A percentile compares a stretch with the other conserved stretches of the same genome.
Evolutionary conservation across 2,797 vertebrate genomes (phyloP).

Genomic region (Manis pentadactyla): DNA sequence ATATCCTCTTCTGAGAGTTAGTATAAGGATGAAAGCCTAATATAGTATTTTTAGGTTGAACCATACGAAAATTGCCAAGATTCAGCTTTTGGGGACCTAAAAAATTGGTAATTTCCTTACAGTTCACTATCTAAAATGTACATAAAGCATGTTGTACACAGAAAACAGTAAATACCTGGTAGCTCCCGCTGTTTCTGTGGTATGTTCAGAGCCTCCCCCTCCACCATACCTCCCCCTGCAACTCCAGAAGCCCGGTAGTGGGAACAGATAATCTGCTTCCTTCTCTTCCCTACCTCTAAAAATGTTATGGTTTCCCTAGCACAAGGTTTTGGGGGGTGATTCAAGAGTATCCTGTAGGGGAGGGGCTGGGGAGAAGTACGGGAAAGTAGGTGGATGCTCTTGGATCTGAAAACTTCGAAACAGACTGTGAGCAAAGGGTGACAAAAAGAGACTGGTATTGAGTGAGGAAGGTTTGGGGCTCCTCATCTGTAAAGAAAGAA

Average conservation of each 20-base stretch:
- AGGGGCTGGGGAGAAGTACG: not conserved
- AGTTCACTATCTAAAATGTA: not conserved
- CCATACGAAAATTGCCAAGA: not conserved
- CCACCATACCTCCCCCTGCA: not conserved
- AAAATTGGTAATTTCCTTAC: not conserved
- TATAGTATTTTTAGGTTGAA: constrained; percentile 22
- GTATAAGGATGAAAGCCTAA: not conserved
- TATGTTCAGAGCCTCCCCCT: not conserved
- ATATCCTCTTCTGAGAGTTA: constrained; percentile 1
- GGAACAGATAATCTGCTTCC: not conserved
- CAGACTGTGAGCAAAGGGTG: not conserved
- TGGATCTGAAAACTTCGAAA: not conserved
- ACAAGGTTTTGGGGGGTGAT: not conserved
- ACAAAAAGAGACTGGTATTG: not conserved
- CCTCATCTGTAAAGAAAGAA: not conserved
- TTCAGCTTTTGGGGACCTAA: constrained; percentile 22
- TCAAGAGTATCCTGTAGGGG: not conserved
- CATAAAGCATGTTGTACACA: not conserved
- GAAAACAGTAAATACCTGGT: not conserved
- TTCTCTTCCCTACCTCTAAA: not conserved
- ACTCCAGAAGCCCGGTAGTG: not conserved
- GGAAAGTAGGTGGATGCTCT: not conserved
- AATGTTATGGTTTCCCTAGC: not conserved
- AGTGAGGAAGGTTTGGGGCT: not conserved
- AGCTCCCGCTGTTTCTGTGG: not conserved